These are phyloP conservation scores for Tolmerus cingulatus DNA, from an alignment of 2,888 invertebrate species.

Conservation along the genomic window DNA sequence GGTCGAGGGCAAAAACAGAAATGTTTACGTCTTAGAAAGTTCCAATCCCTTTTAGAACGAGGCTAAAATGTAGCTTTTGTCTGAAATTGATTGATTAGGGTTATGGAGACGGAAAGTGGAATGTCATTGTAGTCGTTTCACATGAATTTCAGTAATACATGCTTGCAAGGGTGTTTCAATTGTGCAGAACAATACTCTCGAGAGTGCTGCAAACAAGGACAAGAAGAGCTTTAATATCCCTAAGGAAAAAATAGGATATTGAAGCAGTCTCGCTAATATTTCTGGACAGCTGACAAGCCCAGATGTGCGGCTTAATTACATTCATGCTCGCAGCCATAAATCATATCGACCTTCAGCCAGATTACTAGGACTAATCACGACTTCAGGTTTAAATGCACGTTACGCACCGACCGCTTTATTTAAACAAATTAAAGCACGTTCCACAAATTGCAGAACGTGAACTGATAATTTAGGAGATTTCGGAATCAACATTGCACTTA, in stretches of 20 bases:
- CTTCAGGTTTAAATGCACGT: background rate
- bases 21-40: background rate
- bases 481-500: background rate
- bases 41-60: background rate
- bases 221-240: background rate
- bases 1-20: background rate
- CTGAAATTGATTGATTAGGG: background rate
- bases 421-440: background rate
- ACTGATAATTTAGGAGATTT: background rate
- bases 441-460: background rate
- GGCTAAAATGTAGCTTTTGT: background rate
- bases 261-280: background rate
- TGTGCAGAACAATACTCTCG: background rate
- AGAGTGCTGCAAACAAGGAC: background rate
- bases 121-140: background rate
- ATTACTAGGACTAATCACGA: background rate
- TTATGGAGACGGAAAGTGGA: background rate
- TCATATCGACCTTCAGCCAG: background rate
- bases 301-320: background rate
- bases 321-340: background rate
- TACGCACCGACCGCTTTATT: background rate
- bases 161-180: background rate
- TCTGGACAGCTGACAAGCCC: background rate
- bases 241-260: background rate
- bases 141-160: background rate